Conservation (phyloP, 2,888 invertebrate genomes). For the Rotaria socialis region DNA sequence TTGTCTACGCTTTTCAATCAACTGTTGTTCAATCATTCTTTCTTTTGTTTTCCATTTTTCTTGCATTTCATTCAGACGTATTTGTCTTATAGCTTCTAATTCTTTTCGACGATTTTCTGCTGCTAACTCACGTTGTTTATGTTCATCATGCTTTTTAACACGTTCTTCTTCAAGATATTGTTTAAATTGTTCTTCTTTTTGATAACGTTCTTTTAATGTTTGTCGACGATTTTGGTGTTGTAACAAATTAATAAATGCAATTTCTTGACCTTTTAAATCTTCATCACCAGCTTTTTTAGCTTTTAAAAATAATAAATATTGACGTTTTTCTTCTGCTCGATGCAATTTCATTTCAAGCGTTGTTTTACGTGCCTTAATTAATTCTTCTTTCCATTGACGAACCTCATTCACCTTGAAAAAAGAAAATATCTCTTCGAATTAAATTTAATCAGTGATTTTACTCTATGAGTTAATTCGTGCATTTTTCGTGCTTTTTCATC, state of each 20-base stretch:
- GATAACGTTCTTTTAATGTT: constrained; percentile 73
- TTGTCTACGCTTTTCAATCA: constrained; percentile 72
- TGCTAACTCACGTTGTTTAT: constrained; percentile 89
- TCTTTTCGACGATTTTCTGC: constrained; percentile 81
- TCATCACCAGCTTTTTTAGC: constrained; percentile 93
- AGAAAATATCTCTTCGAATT: too few relatives aligned
- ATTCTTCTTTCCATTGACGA: constrained; percentile 73
- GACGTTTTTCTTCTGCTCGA: constrained; percentile 84
- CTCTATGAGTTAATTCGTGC: constrained; percentile 20
- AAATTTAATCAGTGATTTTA: background rate
- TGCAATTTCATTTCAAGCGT: constrained; percentile 61
- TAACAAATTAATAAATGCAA: constrained; percentile 90
- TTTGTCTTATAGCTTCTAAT: constrained; percentile 75
- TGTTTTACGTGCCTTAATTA: constrained; percentile 70
- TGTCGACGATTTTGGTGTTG: constrained; percentile 88
- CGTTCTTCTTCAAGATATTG: constrained; percentile 79
- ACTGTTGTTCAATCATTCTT: constrained; percentile 72
- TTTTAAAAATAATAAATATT: constrained; percentile 67
- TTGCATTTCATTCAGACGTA: constrained; percentile 63
- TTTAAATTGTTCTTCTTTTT: constrained; percentile 63
- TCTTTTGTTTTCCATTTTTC: constrained; percentile 78
- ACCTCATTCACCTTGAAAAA: constrained; percentile 64
- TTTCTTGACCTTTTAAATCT: constrained; percentile 78
- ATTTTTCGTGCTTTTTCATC: constrained; percentile 13
- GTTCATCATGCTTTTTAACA: constrained; percentile 77